Conservation (phyloP, 2,113 vertebrate species). For the Megaleporinus macrocephalus region DNA sequence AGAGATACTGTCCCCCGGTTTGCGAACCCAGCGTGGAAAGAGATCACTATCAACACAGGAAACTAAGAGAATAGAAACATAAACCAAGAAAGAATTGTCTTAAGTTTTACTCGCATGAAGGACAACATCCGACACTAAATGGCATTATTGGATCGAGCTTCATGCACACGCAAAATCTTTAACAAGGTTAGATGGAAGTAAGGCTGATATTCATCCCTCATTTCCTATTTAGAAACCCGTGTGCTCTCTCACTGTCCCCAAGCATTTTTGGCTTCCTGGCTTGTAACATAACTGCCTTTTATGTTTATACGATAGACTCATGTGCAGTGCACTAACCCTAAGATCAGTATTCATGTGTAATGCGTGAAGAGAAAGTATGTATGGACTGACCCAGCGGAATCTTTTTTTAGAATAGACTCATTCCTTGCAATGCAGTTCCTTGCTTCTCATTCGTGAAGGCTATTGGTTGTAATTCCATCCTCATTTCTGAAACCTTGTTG, state of each 20-base stretch:
- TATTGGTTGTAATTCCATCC: conserved; percentile 72
- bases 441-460: conserved; percentile 65
- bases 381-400: conserved; percentile 30
- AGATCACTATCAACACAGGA: conserved; percentile 84
- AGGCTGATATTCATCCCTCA: conserved; percentile 56
- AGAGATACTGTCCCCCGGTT: conserved; percentile 79
- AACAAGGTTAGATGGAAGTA: conserved; percentile 59
- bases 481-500: conserved; percentile 71
- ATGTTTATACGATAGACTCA: conserved; percentile 68
- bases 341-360: conserved; percentile 49
- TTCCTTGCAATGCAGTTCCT: conserved; percentile 60
- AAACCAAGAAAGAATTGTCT: conserved; percentile 59
- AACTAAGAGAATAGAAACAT: conserved; percentile 76
- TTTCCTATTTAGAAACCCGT: conserved; percentile 69
- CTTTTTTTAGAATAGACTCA: conserved; percentile 40
- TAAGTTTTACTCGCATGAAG: conserved; percentile 52
- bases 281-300: conserved; percentile 77
- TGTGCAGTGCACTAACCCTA: conserved; percentile 71
- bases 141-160: conserved; percentile 12
- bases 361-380: conserved; percentile 2
- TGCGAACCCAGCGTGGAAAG: conserved; percentile 85
- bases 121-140: conserved; percentile 24
- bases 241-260: conserved; percentile 70
- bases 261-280: conserved; percentile 65
- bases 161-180: conserved; percentile 48